Evolutionary conservation across 2,113 vertebrate genomes (phyloP), one percentile per base, ranked within the genome.

Genomic region (Drymodes brunneopygia): DNA sequence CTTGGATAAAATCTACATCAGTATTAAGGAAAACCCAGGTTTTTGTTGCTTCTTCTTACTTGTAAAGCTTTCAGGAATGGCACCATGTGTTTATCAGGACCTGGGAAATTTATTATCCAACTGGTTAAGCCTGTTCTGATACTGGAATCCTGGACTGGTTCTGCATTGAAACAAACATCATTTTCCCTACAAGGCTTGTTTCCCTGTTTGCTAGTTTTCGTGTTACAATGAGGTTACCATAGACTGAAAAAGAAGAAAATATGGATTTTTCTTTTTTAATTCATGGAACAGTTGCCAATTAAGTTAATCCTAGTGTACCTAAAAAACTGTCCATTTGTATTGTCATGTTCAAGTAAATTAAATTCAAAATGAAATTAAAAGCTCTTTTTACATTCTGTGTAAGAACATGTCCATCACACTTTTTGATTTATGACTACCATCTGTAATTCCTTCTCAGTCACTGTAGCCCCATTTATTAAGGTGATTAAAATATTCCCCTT

Each of bases 371-470:
- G 11, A 48, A 70, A 70, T 38, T 28, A 27, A 88, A 82, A 58
- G 4, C 0, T 2, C 7, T 33, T 79, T 77, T 40, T 6, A 25
- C 53, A 77, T 1, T 16, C 10, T 33, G 5, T 50, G 5, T 67
- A 12, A 31, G 47, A 67, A 40, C 3, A 29, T 4, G 3, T 22
- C 15, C 42, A 70, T 48, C 36, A 48, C 9, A 36, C 1, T 31
- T 73, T 31, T 45, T 31, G 22, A 17, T 69, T 77, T 35, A 21
- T 38, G 29, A 62, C 20, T 79, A 6, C 17, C 4, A 11, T 48
- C 40, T 66, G 4, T n/a, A 75, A 40, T 45, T 81, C 10, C 18
- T 60, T 85, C 51, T 54, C n/a, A 51, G 4, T 31, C 6, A 4
- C 1, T 50, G 5, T 40, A 36, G 5, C 1, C 6, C 6, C 3